Base-by-base conservation (phyloP, 2,113 vertebrate genomes). In the Limanda limanda region DNA sequence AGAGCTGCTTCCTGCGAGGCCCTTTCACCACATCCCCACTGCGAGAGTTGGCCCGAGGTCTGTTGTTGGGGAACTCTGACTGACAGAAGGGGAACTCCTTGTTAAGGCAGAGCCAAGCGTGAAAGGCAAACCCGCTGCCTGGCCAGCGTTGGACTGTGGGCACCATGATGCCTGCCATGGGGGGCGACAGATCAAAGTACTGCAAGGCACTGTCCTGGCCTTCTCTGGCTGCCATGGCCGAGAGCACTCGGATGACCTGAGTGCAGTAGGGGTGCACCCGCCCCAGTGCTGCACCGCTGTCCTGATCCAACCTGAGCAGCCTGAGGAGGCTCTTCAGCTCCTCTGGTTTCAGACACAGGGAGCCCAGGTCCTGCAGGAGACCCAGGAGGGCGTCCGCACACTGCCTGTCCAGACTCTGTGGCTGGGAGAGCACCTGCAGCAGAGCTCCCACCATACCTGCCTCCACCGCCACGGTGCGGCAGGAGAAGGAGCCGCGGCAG, bases 101-200 rank as follows among this genome's bases (percentile, higher is more conserved):
- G 14, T 95, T 96, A 47, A 99, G 94, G 84, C 97, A 98, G 75
- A 99, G 81, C 98, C 98, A 99, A 56, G 97, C 96, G 0, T 99
- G 98, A 88, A 99, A 99, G 72, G 97, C 96, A 2, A 99, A 98
- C 45, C 94, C 94, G 0, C 92, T 86, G 0, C 97, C 98, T 0
- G 96, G 96, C 98, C 98, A 99, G 42, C 96, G 97, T 48, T 98
- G 96, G 72, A 99, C 76, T 2, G 96, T 78, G 0, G 98, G 98
- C 62, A 99, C 97, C 97, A 97, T 99, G 71, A 99, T 97, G 20
- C 98, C 98, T 0, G 98, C 97, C 98, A 99, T 98, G 15, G 96
- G 94, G 0, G 96, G 97, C 0, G 93, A 96, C 72, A 99, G 94
- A 83, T 99, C 97, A 10, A 99, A 99, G 90, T 97, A 97, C 90